A percentile compares a stretch with the other conserved stretches of the same genome.
Evolutionary conservation across 2,797 vertebrate genomes (phyloP).

Genomic region (Sebastes iracundus): DNA sequence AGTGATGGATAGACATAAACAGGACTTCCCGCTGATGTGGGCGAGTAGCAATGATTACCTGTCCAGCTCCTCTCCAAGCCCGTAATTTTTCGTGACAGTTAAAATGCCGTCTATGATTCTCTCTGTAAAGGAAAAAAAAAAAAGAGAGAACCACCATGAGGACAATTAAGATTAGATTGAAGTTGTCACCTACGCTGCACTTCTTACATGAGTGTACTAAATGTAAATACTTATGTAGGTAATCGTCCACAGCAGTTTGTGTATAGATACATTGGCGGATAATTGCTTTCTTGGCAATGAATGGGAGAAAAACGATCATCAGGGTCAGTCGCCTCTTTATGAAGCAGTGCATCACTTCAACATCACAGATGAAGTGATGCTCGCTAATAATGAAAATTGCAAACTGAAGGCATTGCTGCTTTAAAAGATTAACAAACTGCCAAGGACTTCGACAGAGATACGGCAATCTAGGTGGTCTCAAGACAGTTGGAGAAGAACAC

Average conservation of each 20-base stretch:
- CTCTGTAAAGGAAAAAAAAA: conserved; percentile 60
- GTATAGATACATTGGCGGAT: neutral
- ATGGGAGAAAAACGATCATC: neutral
- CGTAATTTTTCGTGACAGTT: conserved; percentile 70
- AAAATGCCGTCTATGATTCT: conserved; percentile 80
- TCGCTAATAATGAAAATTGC: conserved; percentile 8
- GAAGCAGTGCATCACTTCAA: neutral
- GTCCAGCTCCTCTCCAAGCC: conserved; percentile 73
- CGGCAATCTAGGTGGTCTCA: conserved; percentile 65
- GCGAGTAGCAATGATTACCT: conserved; percentile 55
- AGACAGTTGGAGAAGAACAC: conserved; percentile 38
- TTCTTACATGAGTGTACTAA: neutral
- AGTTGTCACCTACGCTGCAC: neutral
- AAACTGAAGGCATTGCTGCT: neutral
- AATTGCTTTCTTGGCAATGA: conserved; percentile 14
- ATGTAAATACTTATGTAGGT: neutral
- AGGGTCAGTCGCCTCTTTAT: neutral
- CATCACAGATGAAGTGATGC: neutral
- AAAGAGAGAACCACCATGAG: neutral
- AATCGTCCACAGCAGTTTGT: neutral
- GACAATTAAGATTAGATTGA: neutral
- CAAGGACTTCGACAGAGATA: conserved; percentile 21
- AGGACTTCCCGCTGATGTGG: neutral
- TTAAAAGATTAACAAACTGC: conserved; percentile 47
- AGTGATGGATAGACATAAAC: neutral